These are phyloP conservation scores for Heliocidaris tuberculata DNA, from an alignment of 35 echinoderm and acorn worm species.

Conservation along the genomic window DNA sequence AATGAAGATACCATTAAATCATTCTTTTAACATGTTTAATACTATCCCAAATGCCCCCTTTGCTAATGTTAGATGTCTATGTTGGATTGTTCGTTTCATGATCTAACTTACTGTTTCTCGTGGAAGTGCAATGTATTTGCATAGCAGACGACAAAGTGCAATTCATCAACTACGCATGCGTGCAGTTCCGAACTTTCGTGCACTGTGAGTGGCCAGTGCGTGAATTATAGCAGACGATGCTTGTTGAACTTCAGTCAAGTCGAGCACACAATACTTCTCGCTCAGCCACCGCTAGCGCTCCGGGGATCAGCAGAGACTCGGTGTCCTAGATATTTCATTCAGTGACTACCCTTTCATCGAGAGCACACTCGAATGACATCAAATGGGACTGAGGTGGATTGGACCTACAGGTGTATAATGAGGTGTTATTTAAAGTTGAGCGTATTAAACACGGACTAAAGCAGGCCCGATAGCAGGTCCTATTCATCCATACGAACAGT, in stretches of 20 bases:
- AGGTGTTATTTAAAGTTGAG: not conserved
- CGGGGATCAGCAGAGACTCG: not conserved
- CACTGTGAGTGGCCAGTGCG: not conserved
- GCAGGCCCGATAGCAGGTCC: not conserved
- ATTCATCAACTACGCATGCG: not conserved
- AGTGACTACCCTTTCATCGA: not conserved
- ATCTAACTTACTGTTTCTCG: not conserved
- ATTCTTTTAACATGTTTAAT: not conserved
- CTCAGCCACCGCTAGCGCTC: not conserved
- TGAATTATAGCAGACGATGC: not conserved
- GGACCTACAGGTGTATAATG: not conserved
- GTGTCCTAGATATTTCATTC: not conserved
- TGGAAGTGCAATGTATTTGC: not conserved
- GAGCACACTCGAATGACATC: not conserved
- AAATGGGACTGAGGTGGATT: not conserved
- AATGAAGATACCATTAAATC: too few relatives aligned
- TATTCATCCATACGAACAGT: not conserved
- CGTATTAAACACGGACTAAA: not conserved
- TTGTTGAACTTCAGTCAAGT: constrained; percentile 10
- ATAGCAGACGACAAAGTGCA: not conserved
- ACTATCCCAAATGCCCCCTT: not conserved
- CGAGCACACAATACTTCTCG: not conserved
- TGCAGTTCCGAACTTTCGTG: not conserved
- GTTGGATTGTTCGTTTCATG: not conserved
- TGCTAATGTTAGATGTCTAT: not conserved